Conservation (phyloP, 2,888 invertebrate genomes). For the Hydropsyche betteni region DNA sequence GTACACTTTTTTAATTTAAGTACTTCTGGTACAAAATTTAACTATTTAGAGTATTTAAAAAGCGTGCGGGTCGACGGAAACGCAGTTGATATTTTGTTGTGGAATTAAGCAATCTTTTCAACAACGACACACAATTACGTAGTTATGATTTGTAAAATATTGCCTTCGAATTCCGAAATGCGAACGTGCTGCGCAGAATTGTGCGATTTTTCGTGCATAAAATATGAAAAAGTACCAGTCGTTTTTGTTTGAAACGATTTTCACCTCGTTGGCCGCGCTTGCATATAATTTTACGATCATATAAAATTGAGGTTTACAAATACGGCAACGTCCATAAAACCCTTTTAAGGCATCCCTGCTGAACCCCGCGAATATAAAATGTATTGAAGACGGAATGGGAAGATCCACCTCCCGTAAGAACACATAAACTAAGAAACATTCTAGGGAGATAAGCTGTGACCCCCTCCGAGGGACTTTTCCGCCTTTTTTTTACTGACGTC, state of each 20-base stretch:
- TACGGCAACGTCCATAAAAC: constrained; percentile 24
- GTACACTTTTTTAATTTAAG: background rate
- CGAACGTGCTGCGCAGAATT: no score
- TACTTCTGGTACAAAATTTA: no score
- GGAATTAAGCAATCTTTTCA: background rate
- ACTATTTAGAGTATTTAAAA: background rate
- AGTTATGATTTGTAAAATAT: constrained; percentile 6
- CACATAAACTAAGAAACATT: constrained; percentile 23
- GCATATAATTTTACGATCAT: constrained; percentile 15
- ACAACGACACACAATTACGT: constrained; percentile 11
- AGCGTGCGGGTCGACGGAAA: constrained; percentile 9
- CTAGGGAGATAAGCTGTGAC: constrained; percentile 4
- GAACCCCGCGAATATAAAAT: constrained; percentile 19
- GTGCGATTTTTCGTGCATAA: background rate
- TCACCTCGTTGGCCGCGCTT: constrained; percentile 19
- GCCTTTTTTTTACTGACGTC: constrained; percentile 12
- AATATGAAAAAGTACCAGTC: background rate
- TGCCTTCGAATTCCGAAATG: background rate
- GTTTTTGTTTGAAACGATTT: constrained; percentile 11
- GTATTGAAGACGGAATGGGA: background rate
- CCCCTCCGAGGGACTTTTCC: background rate
- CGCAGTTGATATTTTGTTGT: background rate
- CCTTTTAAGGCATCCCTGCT: constrained; percentile 10
- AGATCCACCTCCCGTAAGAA: constrained; percentile 9
- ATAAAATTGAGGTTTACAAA: constrained; percentile 21